Base-by-base conservation (phyloP, 2,113 vertebrate species). In the Castor canadensis region DNA sequence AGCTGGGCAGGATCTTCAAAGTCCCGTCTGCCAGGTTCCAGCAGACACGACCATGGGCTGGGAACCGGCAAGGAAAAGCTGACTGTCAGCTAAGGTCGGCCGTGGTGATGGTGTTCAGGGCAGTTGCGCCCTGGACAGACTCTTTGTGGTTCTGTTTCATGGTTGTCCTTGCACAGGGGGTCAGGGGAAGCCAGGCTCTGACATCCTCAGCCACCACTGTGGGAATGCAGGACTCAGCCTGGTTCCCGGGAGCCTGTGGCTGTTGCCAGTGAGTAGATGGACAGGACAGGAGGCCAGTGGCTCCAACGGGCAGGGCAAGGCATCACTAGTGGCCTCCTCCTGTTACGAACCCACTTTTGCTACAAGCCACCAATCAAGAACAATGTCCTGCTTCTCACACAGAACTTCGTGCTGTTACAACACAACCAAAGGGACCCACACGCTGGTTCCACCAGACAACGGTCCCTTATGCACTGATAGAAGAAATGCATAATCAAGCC, bases 71-170 rank as follows among this genome's bases (percentile, higher is more conserved):
- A 9, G 85, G 88, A 94, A 96, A 94, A 62, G 56, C 3, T 94
- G 92, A 84, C 73, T 16, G 62, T 60, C 43, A 62, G 84, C 58
- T 91, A 73, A 72, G 92, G 86, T 56, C 16, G 28, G 58, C 66
- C 86, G 94, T 76, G 89, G 91, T 95, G 3, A 9, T 32, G 87
- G 58, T 71, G 90, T 73, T 9, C 9, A 84, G 82, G 95, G 45
- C 62, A 12, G 20, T 90, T 93, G 93, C 81, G 35, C 58, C 95
- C 67, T 1, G 40, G 79, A 89, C 38, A 32, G 38, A 17, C 9
- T 69, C 38, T 77, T 56, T 43, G 58, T 66, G 4, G 30, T 71
- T 47, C 69, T n/a, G 4, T 81, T 79, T 87, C n/a, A 47, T 52
- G 80, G 54, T 38, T 54, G 76, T 58, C 89, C 52, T 32, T 38